Evolutionary conservation across 2,113 vertebrate genomes (phyloP), one percentile per base, ranked within the genome.

Genomic region (Dipodomys merriami): DNA sequence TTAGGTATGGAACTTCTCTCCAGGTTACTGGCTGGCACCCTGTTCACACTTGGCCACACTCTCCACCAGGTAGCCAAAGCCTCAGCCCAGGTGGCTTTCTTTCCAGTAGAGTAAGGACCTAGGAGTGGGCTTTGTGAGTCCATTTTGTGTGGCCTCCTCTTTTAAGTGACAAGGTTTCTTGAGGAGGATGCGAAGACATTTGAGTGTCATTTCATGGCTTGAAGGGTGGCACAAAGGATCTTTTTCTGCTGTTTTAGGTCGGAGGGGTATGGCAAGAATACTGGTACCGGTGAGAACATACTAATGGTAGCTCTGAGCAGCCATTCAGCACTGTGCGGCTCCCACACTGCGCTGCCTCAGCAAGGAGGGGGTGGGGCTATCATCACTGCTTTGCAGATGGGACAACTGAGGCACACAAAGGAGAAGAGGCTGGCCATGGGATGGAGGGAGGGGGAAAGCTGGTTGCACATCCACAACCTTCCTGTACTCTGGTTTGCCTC

Each of bases 1-100:
- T 22, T 44, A 71, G 67, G 13, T 19, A 11, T 90, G 77, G 80
- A 86, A 68, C 19, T 62, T 93, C 53, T 88, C 39, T 85, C 23
- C 64, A 64, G 77, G 60, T 76, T 71, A 44, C 44, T 35, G 33
- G 78, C 27, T 80, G 65, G 13, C 57, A 1, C 2, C 22, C 44
- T 23, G 0, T 35, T n/a, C 12, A 6, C n/a, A 30, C 6, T 46
- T 20, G 62, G 68, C 62, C 6, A 11, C 3, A 5, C n/a, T 35
- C 64, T 93, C 49, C 9, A 19, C 20, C 2, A 9, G 19, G 67
- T 57, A 35, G 39, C 35, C 23, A 30, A 12, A 30, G 64, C 72
- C 30, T 83, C 77, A 76, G 29, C 44, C 29, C 1, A 2, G 13
- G 33, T 11, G 33, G n/a, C 53, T 73, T 77, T 86, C 86, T 71